These are phyloP conservation scores for Drosophila affinis DNA, from an alignment of 2,888 invertebrate species.

Conservation along the genomic window DNA sequence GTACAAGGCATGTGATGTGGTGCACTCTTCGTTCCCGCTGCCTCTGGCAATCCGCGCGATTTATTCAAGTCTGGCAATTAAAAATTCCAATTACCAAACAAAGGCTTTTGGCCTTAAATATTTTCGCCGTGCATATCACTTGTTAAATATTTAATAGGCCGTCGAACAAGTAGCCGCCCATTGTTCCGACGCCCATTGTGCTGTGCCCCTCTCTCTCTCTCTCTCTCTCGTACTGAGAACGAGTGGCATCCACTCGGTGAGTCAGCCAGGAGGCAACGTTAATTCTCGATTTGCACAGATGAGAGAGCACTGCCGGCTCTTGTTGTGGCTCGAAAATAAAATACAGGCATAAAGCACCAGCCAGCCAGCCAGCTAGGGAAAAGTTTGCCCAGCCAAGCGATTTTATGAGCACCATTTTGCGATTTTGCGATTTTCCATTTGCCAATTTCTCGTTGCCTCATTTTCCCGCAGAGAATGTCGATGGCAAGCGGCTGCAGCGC, in stretches of 20 bases:
- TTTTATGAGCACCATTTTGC: slow-evolving; percentile 60
- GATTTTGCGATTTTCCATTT: slow-evolving; percentile 44
- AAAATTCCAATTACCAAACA: slow-evolving; percentile 52
- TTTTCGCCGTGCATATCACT: slow-evolving; percentile 47
- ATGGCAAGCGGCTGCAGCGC: slow-evolving; percentile 86
- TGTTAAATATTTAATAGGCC: slow-evolving; percentile 66
- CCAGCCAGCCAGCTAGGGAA: slow-evolving; percentile 37
- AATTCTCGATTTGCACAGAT: slow-evolving; percentile 71
- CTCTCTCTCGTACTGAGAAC: slow-evolving; percentile 25
- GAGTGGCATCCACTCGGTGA: slow-evolving; percentile 50
- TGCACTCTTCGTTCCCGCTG: neutral
- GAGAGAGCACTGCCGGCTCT: slow-evolving; percentile 58
- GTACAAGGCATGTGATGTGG: neutral
- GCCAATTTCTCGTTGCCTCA: neutral
- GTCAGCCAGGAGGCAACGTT: slow-evolving; percentile 50
- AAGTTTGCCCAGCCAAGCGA: slow-evolving; percentile 60
- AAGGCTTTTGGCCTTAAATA: slow-evolving; percentile 51
- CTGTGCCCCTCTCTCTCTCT: neutral
- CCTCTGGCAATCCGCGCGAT: slow-evolving; percentile 7
- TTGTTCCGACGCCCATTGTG: slow-evolving; percentile 42
- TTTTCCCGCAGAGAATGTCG: slow-evolving; percentile 82
- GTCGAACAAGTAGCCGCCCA: slow-evolving; percentile 43
- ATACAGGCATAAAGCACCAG: slow-evolving; percentile 44
- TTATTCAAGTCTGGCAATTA: slow-evolving; percentile 31
- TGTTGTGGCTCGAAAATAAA: slow-evolving; percentile 26